Evolutionary conservation across 2,888 invertebrate genomes (phyloP).

Genomic region (Gerosis bhagava): DNA sequence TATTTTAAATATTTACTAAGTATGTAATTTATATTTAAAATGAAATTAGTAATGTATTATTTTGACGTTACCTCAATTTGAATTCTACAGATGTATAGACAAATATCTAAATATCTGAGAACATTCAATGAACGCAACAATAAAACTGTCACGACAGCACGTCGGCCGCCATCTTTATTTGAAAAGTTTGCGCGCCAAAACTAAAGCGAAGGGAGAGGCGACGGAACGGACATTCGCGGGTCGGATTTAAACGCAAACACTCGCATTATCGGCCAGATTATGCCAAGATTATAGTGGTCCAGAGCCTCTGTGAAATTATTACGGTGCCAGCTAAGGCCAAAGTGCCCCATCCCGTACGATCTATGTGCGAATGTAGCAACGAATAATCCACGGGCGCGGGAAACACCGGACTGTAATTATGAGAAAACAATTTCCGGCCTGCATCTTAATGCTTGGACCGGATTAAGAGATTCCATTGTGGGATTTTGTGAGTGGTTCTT

Average conservation of each 20-base stretch:
- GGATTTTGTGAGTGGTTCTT: conserved; percentile 38
- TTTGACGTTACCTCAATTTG: no score
- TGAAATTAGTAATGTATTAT: no score
- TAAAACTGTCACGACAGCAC: conserved; percentile 47
- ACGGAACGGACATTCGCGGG: conserved; percentile 53
- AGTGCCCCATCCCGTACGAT: conserved; percentile 77
- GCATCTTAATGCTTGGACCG: conserved; percentile 67
- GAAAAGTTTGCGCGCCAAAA: conserved; percentile 65
- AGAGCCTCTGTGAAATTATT: conserved; percentile 70
- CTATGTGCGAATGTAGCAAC: conserved; percentile 78
- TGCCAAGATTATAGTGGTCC: conserved; percentile 78
- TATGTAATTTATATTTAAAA: no score
- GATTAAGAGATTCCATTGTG: conserved; percentile 69
- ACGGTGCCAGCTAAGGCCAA: conserved; percentile 74
- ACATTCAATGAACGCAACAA: conserved; percentile 32
- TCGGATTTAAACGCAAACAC: conserved; percentile 72
- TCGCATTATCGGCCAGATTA: conserved; percentile 80
- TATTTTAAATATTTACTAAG: no score
- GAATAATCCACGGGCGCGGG: conserved; percentile 64
- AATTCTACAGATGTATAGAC: no score
- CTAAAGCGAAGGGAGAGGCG: conserved; percentile 64
- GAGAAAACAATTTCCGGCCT: conserved; percentile 80
- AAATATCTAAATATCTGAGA: not conserved
- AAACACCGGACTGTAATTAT: conserved; percentile 72
- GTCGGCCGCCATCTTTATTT: conserved; percentile 63